phyloP scores from a whole-genome alignment of 1,140 invertebrate species.

The Rhyzopertha dominica region DNA sequence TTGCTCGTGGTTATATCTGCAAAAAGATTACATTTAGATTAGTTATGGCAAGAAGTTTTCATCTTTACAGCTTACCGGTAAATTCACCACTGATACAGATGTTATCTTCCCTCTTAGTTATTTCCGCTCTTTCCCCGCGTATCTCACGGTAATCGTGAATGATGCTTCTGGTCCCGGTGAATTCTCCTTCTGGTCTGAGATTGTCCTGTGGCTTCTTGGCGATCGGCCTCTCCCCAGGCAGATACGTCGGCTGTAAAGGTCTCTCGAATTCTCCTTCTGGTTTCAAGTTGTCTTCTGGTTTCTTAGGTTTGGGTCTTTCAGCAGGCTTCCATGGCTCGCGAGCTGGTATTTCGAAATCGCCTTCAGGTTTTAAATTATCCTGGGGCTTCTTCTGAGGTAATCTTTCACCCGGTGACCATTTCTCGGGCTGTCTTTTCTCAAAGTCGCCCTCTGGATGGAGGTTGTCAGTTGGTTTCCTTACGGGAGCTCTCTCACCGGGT shows the following conservation, averaged over 20 bases:
- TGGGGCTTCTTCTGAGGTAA: conserved; percentile 48
- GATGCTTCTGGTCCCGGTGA: conserved; percentile 47
- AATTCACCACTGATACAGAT: conserved; percentile 56
- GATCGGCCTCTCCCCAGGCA: conserved; percentile 41
- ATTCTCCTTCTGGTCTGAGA: conserved; percentile 54
- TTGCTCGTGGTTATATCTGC: conserved; percentile 60
- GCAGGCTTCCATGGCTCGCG: conserved; percentile 45
- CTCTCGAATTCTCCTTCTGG: conserved; percentile 54
- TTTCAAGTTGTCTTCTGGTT: conserved; percentile 50
- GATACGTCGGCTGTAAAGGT: conserved; percentile 43
- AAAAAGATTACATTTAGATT: conserved; percentile 30
- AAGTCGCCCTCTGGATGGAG: conserved; percentile 49
- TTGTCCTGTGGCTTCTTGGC: conserved; percentile 50
- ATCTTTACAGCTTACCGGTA: conserved; percentile 33
- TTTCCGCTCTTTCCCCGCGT: conserved; percentile 55
- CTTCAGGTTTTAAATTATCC: conserved; percentile 55
- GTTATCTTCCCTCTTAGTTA: conserved; percentile 57
- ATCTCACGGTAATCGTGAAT: conserved; percentile 55
- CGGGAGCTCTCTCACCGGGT: conserved; percentile 40
- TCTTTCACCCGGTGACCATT: conserved; percentile 49
- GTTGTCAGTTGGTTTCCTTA: conserved; percentile 50
- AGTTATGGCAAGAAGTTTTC: conserved; percentile 1
- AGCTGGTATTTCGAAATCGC: conserved; percentile 42
- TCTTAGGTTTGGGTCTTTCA: conserved; percentile 44
- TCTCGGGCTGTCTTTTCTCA: conserved; percentile 42